Evolutionary conservation across 2,113 vertebrate species (phyloP), one percentile per base, ranked within the genome.

Genomic region (Oncorhynchus nerka): DNA sequence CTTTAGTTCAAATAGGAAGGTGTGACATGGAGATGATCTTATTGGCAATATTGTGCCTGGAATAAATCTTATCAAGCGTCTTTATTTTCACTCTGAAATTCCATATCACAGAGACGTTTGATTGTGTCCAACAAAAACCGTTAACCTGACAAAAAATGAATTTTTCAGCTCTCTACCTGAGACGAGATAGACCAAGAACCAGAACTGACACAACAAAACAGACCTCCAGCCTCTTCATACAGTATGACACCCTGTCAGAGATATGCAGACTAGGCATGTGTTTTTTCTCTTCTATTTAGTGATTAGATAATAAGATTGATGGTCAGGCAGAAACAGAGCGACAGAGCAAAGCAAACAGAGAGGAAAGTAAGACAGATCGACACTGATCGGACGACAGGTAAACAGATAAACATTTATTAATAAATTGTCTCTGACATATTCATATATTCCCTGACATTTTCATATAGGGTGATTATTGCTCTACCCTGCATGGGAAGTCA

Each of bases 221-320:
- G 30, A 83, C 74, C 22, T 20, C 45, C n/a, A 48, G 68, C 39
- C 30, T 70, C 4, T 22, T 70, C n/a, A 55, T 49, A n/a, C 4
- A 70, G 13, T 70, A 24, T 70, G 68, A 48, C 68, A 70, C n/a
- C 3, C 16, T 48, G 20, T 70, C 68, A 70, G 34, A 69, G 81
- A 86, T 71, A 83, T 70, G 79, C 70, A 48, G 16, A n/a, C 39
- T 70, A 48, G 6, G 68, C 68, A 13, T 49, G 9, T 26, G 24
- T 4, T 1, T 61, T 82, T 77, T 84, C 79, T 74, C 81, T 79
- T 84, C 79, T 74, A 75, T 85, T 83, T 64, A 24, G 16, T 9
- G 39, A 85, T 85, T 86, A 86, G 3, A 45, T 45, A 45, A 83
- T 86, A 85, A 79, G 81, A 86, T 83, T 84, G 83, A 73, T 80